Conservation (phyloP, 2,888 invertebrate genomes). For the Tachina fera region DNA sequence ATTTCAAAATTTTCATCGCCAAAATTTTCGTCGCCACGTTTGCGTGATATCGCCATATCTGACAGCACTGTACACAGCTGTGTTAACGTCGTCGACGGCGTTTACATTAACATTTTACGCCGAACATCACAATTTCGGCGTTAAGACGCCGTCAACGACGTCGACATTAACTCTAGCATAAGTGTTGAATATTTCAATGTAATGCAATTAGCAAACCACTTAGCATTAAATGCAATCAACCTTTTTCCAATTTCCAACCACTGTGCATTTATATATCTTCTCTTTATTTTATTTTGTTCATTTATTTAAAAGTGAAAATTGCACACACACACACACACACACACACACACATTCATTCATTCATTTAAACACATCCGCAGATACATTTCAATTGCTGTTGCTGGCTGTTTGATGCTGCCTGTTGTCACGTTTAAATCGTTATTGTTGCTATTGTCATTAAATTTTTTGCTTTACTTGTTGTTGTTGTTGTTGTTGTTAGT, state of each 20-base stretch:
- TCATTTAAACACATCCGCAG: constrained; percentile 3
- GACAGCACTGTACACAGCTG: no score
- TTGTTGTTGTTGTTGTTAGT: constrained; percentile 43
- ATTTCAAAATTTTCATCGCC: no score
- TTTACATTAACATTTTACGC: no score
- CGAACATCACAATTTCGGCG: no score
- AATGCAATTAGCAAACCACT: no score
- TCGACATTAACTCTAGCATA: no score
- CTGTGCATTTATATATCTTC: constrained; percentile 25
- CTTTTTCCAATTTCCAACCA: background rate
- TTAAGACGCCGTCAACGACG: no score
- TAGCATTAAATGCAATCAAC: background rate
- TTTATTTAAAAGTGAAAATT: constrained; percentile 47
- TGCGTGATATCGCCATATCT: no score
- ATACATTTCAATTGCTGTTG: constrained; percentile 34
- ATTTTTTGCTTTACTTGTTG: constrained; percentile 48
- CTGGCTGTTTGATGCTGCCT: constrained; percentile 22
- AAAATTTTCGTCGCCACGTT: no score
- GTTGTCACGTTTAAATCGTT: constrained; percentile 68
- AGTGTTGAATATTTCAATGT: no score
- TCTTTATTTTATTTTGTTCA: background rate
- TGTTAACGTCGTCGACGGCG: no score
- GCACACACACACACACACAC: constrained; percentile 25
- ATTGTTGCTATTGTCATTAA: constrained; percentile 52
- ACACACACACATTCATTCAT: constrained; percentile 15